Evolutionary conservation across 2,797 vertebrate genomes (phyloP).

Genomic region (Martes flavigula): DNA sequence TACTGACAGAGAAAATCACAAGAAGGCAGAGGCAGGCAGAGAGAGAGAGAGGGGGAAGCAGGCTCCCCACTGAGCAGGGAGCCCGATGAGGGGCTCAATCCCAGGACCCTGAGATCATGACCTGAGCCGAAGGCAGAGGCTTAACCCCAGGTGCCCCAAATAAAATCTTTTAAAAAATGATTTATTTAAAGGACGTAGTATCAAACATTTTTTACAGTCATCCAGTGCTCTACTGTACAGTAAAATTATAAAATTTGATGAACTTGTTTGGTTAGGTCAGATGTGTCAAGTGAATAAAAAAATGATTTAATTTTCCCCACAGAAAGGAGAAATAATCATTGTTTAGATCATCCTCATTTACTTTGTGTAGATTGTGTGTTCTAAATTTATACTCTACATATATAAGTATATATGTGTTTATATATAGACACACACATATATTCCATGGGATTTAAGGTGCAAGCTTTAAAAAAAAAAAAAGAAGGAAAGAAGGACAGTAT

Average conservation of each 20-base stretch:
- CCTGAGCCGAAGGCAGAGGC: too few relatives aligned
- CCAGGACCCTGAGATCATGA: too few relatives aligned
- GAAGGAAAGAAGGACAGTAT: background rate
- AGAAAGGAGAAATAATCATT: background rate
- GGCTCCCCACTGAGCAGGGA: too few relatives aligned
- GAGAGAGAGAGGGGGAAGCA: too few relatives aligned
- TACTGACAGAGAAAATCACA: too few relatives aligned
- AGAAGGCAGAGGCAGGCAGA: too few relatives aligned
- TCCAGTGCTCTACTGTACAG: background rate
- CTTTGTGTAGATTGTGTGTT: background rate
- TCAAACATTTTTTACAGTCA: background rate
- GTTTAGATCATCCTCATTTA: background rate
- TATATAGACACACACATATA: too few relatives aligned
- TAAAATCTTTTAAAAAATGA: background rate
- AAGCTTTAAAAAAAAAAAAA: background rate
- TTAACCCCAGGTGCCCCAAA: too few relatives aligned
- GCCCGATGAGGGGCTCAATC: too few relatives aligned
- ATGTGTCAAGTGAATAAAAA: background rate
- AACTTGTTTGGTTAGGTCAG: background rate
- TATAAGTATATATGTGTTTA: too few relatives aligned
- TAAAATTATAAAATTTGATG: background rate
- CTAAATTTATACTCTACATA: background rate
- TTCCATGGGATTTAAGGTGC: background rate
- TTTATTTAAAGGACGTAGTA: background rate
- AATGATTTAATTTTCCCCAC: background rate